A percentile compares a stretch with the other conserved stretches of the same genome.
Evolutionary conservation across 2,113 vertebrate genomes (phyloP).

Genomic region (Notechis scutatus): DNA sequence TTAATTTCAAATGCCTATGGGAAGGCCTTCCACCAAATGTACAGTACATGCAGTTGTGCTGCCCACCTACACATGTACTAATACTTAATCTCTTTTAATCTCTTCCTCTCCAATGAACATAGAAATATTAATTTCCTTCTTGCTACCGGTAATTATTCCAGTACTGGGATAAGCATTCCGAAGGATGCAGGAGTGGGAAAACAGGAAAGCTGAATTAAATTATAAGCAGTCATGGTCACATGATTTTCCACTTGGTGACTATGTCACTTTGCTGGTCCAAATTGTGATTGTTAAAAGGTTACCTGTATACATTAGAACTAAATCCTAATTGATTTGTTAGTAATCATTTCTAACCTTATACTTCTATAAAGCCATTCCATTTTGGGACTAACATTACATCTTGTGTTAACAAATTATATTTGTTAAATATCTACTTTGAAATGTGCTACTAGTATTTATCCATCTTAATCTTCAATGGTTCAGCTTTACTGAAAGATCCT

Average conservation of each 20-base stretch:
- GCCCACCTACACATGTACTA: neutral
- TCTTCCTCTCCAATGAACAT: neutral
- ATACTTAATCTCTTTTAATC: neutral
- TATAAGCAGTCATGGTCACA: neutral
- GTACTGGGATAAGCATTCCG: neutral
- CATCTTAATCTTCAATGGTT: neutral
- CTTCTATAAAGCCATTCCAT: neutral
- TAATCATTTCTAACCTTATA: neutral
- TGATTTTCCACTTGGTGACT: neutral
- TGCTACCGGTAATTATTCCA: neutral
- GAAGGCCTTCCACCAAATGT: neutral
- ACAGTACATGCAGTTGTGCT: neutral
- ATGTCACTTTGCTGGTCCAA: neutral
- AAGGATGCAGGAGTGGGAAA: neutral
- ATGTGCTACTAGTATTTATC: neutral
- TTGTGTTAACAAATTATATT: neutral
- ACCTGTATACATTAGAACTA: neutral
- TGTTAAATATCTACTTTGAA: neutral
- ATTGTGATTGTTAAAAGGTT: neutral
- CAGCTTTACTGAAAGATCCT: neutral
- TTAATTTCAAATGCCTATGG: neutral
- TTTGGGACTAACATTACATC: neutral
- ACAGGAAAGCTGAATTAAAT: neutral
- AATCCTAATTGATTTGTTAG: neutral
- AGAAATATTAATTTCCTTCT: neutral